These are phyloP conservation scores for Harpegnathos saltator DNA, from an alignment of 1,140 invertebrate genomes.

Conservation along the genomic window DNA sequence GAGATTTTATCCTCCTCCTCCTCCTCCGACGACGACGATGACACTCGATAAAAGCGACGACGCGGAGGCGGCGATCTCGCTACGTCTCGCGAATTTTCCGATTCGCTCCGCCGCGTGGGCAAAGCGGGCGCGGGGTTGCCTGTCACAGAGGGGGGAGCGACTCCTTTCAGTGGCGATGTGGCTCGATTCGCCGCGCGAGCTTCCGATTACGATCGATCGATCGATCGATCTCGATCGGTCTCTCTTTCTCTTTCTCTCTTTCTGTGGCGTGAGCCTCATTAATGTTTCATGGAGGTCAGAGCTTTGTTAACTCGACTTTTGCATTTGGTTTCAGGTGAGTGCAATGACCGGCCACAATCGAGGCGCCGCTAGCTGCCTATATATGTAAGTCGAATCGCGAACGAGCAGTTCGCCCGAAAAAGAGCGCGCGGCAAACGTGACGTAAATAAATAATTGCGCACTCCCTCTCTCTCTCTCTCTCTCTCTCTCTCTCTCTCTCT, in stretches of 20 bases:
- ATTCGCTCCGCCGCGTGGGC: too few relatives aligned
- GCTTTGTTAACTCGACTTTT: slow-evolving; percentile 58
- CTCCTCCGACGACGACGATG: not conserved
- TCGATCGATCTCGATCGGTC: too few relatives aligned
- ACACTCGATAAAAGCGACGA: not conserved
- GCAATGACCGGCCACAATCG: slow-evolving; percentile 54
- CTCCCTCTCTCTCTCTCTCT: not conserved
- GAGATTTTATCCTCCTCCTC: not conserved
- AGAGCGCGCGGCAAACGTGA: not conserved
- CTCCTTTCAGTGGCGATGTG: too few relatives aligned
- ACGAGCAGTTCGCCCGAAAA: slow-evolving; percentile 3
- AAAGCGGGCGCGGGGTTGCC: too few relatives aligned
- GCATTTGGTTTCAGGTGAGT: slow-evolving; percentile 61
- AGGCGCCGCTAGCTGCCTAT: not conserved
- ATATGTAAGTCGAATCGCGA: slow-evolving; percentile 42
- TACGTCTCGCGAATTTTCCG: not conserved
- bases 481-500: not conserved
- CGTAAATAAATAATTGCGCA: not conserved
- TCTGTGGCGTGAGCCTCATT: slow-evolving; percentile 19
- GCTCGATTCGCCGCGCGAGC: too few relatives aligned
- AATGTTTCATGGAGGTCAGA: slow-evolving; percentile 58
- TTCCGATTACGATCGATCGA: slow-evolving; percentile 41
- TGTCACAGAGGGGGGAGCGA: too few relatives aligned
- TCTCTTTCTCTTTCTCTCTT: too few relatives aligned
- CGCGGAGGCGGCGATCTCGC: not conserved